Conservation (phyloP, 35 echinoderm and acorn worm species). For the Nesometra sesokonis region DNA sequence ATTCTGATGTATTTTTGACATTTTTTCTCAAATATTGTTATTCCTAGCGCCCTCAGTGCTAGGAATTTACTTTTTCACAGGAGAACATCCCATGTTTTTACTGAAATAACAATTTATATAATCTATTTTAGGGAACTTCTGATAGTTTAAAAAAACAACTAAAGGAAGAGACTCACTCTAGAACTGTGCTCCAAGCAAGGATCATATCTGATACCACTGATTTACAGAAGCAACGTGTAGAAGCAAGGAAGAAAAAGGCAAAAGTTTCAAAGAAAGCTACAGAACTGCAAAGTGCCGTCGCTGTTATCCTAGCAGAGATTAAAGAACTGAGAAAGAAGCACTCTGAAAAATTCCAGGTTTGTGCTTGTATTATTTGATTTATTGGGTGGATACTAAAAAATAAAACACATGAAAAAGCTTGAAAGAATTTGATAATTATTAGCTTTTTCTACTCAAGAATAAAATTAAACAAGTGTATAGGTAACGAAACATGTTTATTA, state of each 20-base stretch:
- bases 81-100: too few species aligned
- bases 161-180: slow-evolving; percentile 74
- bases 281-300: slow-evolving; percentile 60
- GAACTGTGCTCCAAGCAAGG: slow-evolving; percentile 85
- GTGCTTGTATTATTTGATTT: too few species aligned
- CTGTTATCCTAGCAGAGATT: slow-evolving; percentile 38
- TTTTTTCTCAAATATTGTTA: too few species aligned
- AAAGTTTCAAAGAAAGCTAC: slow-evolving; percentile 63
- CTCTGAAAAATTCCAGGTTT: slow-evolving; percentile 46
- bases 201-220: slow-evolving; percentile 71
- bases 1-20: too few species aligned
- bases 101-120: neutral
- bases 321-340: slow-evolving; percentile 37
- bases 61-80: too few species aligned
- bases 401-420: too few species aligned
- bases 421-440: too few species aligned
- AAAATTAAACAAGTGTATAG: too few species aligned
- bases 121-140: slow-evolving; percentile 15
- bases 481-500: too few species aligned
- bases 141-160: slow-evolving; percentile 75
- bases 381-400: too few species aligned
- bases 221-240: slow-evolving; percentile 63
- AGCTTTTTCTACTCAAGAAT: too few species aligned
- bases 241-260: slow-evolving; percentile 82
- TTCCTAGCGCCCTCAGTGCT: too few species aligned